These are phyloP conservation scores for Bubo blakistoni DNA, from an alignment of 2,113 vertebrate species.

Conservation along the genomic window DNA sequence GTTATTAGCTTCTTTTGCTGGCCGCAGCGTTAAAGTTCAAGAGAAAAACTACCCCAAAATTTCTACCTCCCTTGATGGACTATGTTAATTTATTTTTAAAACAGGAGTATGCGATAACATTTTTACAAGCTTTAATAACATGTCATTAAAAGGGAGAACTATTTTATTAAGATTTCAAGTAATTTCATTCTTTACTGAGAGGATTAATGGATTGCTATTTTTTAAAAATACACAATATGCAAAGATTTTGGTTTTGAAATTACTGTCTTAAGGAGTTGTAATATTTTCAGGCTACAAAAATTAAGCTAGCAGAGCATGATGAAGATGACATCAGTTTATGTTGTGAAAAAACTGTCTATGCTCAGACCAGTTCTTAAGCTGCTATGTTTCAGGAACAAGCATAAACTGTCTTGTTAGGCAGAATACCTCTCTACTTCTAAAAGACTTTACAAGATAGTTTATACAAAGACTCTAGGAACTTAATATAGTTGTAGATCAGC, in stretches of 20 bases:
- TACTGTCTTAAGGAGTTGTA: neutral
- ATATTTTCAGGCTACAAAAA: neutral
- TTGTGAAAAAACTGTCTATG: neutral
- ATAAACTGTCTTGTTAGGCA: neutral
- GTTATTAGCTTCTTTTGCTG: neutral
- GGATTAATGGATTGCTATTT: neutral
- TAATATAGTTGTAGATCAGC: neutral
- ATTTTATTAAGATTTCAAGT: neutral
- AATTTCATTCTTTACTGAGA: neutral
- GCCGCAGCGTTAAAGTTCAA: neutral
- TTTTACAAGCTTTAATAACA: neutral
- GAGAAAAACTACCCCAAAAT: neutral
- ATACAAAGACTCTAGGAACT: neutral
- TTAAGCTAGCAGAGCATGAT: neutral
- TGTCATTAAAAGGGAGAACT: neutral
- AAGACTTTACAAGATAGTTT: neutral
- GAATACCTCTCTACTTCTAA: neutral
- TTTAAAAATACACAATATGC: neutral
- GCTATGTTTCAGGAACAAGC: neutral
- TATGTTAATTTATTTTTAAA: neutral
- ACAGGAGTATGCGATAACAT: neutral
- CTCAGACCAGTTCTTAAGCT: neutral
- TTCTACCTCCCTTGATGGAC: neutral
- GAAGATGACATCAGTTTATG: neutral
- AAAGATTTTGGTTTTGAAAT: neutral